A percentile compares a stretch with the other conserved stretches of the same genome.
Conservation (phyloP, 2,797 vertebrate species). For the Pseudochirops cupreus region DNA sequence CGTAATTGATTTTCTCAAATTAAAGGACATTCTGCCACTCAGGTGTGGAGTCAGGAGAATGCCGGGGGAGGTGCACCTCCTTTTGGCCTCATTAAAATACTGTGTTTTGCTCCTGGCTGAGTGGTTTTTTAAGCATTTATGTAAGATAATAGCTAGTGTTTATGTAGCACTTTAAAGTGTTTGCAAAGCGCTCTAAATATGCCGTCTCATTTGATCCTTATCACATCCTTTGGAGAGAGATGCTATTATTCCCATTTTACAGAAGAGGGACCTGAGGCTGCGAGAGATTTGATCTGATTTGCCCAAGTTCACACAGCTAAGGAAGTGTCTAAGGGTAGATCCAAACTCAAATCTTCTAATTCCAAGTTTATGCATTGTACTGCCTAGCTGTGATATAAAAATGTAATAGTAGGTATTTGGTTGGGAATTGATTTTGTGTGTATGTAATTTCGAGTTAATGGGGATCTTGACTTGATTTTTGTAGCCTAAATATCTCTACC, state of each 20-base stretch:
- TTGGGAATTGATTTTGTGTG: neutral
- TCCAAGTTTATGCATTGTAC: neutral
- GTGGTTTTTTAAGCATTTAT: neutral
- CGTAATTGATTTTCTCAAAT: neutral
- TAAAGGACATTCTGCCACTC: neutral
- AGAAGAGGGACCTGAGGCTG: neutral
- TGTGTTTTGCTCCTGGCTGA: neutral
- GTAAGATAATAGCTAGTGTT: neutral
- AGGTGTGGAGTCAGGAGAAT: neutral
- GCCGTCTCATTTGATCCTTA: neutral
- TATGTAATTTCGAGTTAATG: neutral
- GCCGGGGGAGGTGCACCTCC: neutral
- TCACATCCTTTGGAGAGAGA: neutral
- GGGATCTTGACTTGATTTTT: neutral
- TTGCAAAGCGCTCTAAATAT: neutral
- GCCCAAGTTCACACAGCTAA: neutral
- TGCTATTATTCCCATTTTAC: neutral
- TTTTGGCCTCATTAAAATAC: neutral
- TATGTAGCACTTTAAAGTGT: neutral
- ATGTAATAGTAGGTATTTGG: neutral
- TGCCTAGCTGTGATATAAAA: neutral
- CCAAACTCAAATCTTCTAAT: neutral
- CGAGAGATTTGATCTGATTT: neutral
- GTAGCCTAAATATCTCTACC: neutral
- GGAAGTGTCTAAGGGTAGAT: neutral